These are phyloP conservation scores for Himantopus leucocephalus DNA, from an alignment of 2,113 vertebrate genomes.

Conservation along the genomic window DNA sequence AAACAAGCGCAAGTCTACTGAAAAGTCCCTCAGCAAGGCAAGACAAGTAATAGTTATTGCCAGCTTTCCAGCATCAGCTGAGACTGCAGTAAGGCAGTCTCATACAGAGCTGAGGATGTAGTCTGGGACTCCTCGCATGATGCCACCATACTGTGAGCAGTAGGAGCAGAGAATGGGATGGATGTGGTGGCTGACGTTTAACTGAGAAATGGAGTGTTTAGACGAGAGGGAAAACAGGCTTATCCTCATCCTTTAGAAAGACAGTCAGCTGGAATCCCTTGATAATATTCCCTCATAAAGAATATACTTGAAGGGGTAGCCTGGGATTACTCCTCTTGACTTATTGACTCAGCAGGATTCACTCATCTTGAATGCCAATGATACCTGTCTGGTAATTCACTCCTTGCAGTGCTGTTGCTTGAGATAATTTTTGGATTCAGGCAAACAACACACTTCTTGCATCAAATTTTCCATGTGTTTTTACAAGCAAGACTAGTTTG, in stretches of 20 bases:
- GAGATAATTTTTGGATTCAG: neutral
- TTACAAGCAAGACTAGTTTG: neutral
- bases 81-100: neutral
- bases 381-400: neutral
- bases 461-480: neutral
- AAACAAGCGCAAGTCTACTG: neutral
- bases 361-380: neutral
- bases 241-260: neutral
- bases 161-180: neutral
- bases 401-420: neutral
- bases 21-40: neutral
- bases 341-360: neutral
- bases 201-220: neutral
- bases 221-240: neutral
- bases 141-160: neutral
- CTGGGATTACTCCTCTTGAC: neutral
- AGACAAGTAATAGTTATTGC: neutral
- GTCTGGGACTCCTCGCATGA: fast-evolving
- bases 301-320: neutral
- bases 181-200: neutral
- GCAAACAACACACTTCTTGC: neutral
- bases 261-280: neutral
- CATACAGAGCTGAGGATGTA: neutral
- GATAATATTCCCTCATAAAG: neutral
- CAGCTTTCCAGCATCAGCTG: neutral